Evolutionary conservation across 2,888 invertebrate genomes (phyloP).

Genomic region (Pristionchus arcanus): DNA sequence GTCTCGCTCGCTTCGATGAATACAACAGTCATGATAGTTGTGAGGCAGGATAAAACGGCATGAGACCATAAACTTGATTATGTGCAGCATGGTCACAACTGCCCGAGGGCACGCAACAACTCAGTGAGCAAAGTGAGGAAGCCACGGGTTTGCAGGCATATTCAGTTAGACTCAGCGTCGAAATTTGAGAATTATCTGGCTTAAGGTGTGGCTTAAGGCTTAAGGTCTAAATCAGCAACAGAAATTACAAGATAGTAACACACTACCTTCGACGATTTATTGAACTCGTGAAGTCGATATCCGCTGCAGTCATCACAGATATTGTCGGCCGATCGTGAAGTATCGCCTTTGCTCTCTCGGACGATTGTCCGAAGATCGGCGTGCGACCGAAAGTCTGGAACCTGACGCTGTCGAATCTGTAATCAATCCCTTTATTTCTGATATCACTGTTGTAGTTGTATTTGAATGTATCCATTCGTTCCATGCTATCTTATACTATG

Average conservation of each 20-base stretch:
- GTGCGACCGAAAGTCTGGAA: neutral
- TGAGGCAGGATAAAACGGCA: neutral
- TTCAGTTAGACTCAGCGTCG: neutral
- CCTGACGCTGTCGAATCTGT: conserved; percentile 20
- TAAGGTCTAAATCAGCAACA: no score
- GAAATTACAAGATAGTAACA: no score
- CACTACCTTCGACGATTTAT: neutral
- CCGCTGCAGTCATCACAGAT: conserved; percentile 43
- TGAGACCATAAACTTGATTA: neutral
- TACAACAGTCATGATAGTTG: neutral
- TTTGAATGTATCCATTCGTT: neutral
- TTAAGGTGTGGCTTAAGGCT: no score
- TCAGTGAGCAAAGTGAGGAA: neutral
- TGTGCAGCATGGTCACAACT: neutral
- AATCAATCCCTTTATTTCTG: neutral
- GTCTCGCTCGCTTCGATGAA: neutral
- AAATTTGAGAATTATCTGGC: neutral
- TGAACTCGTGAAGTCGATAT: neutral
- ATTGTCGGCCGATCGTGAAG: conserved; percentile 36
- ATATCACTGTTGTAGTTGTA: neutral
- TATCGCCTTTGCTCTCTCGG: neutral
- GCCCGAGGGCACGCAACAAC: neutral
- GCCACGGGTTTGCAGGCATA: neutral
- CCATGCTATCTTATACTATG: no score
- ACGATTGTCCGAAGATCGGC: conserved; percentile 13